Conservation (phyloP, 2,888 invertebrate species). For the Acronicta leporina region DNA sequence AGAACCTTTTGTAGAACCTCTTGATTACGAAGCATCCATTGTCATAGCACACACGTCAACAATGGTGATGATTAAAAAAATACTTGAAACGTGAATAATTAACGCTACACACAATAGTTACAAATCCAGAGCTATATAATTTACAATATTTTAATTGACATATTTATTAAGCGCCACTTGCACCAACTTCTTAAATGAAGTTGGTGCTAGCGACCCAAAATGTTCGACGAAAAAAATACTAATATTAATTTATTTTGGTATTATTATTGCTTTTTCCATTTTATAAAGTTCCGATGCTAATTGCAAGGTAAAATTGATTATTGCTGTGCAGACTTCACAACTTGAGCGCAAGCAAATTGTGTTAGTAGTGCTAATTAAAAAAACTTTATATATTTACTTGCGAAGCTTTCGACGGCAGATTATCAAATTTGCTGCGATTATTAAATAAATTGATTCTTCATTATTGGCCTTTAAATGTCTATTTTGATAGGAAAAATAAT, state of each 20-base stretch:
- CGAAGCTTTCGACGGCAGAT: constrained; percentile 35
- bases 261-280: constrained; percentile 17
- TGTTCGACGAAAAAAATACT: too few relatives aligned
- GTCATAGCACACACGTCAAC: constrained; percentile 50
- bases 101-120: constrained; percentile 28
- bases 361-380: constrained; percentile 42
- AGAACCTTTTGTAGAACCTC: constrained; percentile 59
- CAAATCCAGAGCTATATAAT: neutral
- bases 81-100: constrained; percentile 40
- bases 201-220: too few relatives aligned
- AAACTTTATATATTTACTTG: constrained; percentile 45
- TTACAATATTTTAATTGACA: too few relatives aligned
- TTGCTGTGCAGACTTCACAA: constrained; percentile 32
- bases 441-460: constrained; percentile 27
- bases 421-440: constrained; percentile 36
- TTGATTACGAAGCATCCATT: constrained; percentile 57
- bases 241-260: constrained; percentile 17
- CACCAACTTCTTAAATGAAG: too few relatives aligned
- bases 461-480: neutral
- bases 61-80: constrained; percentile 51
- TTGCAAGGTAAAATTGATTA: constrained; percentile 39
- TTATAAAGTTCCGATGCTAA: constrained; percentile 21
- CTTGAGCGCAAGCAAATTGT: constrained; percentile 36
- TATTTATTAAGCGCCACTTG: too few relatives aligned
- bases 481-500: neutral